phyloP scores from a whole-genome alignment of 2,888 invertebrate genomes.

The Argyresthia albistria region DNA sequence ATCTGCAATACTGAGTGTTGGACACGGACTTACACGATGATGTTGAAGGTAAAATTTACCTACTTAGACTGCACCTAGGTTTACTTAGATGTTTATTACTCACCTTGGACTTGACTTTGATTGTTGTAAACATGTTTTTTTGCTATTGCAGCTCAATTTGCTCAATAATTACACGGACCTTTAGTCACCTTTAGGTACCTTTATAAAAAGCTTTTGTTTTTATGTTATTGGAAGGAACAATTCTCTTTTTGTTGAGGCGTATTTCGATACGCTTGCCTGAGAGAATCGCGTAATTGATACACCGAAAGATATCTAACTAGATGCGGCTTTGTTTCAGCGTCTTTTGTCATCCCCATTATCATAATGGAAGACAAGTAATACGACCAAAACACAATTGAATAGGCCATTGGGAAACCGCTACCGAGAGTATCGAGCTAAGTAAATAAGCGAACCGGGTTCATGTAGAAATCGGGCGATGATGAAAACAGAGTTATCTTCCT shows the following conservation, averaged over 20 bases:
- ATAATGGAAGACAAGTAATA: neutral
- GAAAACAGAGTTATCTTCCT: neutral
- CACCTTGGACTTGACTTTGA: conserved; percentile 24
- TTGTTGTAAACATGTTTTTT: neutral
- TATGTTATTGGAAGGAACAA: no score
- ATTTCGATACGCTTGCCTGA: no score
- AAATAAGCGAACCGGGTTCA: no score
- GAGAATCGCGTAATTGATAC: no score
- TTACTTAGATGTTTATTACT: no score
- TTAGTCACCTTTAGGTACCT: no score
- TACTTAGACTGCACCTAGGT: neutral
- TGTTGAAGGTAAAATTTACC: neutral
- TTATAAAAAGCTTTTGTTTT: no score
- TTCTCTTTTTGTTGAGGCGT: no score
- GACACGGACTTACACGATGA: neutral
- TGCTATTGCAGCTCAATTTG: neutral
- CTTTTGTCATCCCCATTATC: neutral
- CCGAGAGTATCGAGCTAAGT: no score
- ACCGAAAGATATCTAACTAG: neutral
- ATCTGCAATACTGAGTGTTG: neutral
- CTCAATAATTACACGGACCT: neutral
- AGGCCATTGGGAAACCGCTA: neutral
- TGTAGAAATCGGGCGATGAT: no score
- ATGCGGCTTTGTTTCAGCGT: neutral
- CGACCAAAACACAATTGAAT: neutral